These are phyloP conservation scores for Danio albolineatus DNA, from an alignment of 2,797 vertebrate species.

Conservation along the genomic window DNA sequence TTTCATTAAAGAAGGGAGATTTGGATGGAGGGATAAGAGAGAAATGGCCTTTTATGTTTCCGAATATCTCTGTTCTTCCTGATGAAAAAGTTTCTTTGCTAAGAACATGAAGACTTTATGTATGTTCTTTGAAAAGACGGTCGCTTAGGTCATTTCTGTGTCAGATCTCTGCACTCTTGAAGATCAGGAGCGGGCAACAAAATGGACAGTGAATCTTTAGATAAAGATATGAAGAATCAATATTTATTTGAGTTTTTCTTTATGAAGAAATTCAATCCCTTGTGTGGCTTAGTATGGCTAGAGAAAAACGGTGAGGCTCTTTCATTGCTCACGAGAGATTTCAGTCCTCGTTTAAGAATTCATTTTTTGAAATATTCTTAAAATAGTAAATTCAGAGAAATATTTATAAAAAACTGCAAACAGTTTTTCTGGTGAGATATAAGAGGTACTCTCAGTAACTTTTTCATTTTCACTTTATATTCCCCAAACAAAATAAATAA, in stretches of 20 bases:
- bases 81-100: constrained; percentile 50
- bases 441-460: not conserved
- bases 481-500: not conserved
- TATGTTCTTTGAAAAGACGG: not conserved
- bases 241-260: constrained; percentile 21
- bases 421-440: not conserved
- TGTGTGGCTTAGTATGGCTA: not conserved
- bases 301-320: constrained; percentile 4
- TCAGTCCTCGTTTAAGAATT: not conserved
- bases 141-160: not conserved
- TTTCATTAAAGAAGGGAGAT: constrained; percentile 55
- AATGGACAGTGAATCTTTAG: constrained; percentile 6
- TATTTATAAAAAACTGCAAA: too few species aligned
- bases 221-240: constrained; percentile 1
- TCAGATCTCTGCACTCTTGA: constrained; percentile 3
- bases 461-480: not conserved
- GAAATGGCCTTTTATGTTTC: constrained; percentile 60
- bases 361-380: not conserved
- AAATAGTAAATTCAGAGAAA: not conserved
- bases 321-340: not conserved
- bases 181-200: not conserved
- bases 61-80: constrained; percentile 36
- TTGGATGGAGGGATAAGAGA: constrained; percentile 63
- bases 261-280: not conserved
- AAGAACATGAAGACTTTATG: constrained; percentile 43